Percentiles rank a stretch among this genome's conserved stretches.
These are phyloP conservation scores for Frankliniella intonsa DNA, from an alignment of 2,888 invertebrate species.

Conservation along the genomic window DNA sequence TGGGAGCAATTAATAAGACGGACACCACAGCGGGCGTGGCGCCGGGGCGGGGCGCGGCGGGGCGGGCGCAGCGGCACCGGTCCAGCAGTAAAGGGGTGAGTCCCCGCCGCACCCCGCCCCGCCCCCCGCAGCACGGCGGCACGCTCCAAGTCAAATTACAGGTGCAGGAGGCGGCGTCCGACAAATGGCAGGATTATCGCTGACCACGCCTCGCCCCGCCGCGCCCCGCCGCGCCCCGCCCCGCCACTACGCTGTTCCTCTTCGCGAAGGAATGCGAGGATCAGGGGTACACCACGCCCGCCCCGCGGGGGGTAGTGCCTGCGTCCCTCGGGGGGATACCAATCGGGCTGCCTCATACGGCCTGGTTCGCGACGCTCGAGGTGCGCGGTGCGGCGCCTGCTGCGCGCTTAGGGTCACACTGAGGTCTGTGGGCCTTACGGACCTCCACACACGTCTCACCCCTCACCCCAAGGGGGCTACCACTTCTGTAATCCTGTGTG, in stretches of 20 bases:
- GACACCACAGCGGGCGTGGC: not conserved
- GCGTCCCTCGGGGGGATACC: too few species aligned
- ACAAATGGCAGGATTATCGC: conserved; percentile 7
- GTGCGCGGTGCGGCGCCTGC: too few species aligned
- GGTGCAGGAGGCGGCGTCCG: not conserved
- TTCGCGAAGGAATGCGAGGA: too few species aligned
- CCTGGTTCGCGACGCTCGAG: too few species aligned
- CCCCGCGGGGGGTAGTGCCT: too few species aligned
- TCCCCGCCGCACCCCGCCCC: not conserved
- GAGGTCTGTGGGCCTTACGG: too few species aligned
- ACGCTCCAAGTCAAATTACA: not conserved
- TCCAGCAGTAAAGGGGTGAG: not conserved
- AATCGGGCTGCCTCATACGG: too few species aligned
- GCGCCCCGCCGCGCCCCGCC: not conserved
- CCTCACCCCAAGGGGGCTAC: too few species aligned
- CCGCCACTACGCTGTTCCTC: not conserved
- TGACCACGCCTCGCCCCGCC: not conserved
- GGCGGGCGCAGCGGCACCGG: not conserved
- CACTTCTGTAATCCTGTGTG: too few species aligned
- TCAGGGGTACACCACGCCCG: too few species aligned
- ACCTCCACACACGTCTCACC: too few species aligned
- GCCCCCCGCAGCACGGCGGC: conserved; percentile 5
- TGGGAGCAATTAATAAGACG: conserved; percentile 10
- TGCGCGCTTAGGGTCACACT: too few species aligned
- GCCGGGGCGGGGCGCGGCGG: conserved; percentile 36